phyloP scores from a whole-genome alignment of 2,797 vertebrate genomes.

The Odontamblyopus rebecca region DNA sequence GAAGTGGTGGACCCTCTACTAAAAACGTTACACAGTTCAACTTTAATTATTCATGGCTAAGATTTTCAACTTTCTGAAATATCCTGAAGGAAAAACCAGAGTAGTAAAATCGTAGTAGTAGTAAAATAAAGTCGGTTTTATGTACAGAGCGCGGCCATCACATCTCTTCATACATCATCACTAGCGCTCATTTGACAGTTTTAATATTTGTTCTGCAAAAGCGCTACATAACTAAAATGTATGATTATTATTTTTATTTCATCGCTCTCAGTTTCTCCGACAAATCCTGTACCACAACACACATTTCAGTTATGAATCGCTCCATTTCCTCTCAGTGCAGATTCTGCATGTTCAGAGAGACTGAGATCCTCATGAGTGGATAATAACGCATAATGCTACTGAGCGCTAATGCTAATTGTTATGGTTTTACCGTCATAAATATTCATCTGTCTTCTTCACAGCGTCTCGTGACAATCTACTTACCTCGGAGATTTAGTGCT shows the following conservation, averaged over 20 bases:
- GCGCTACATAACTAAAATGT: no score
- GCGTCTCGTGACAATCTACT: conserved; percentile 31
- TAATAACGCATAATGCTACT: conserved; percentile 48
- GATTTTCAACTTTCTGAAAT: not conserved
- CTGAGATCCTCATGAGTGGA: conserved; percentile 42
- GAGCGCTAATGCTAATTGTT: conserved; percentile 60
- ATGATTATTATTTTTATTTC: no score
- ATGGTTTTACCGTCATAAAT: conserved; percentile 48
- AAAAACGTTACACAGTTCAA: no score
- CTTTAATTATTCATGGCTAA: no score
- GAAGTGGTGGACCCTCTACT: no score
- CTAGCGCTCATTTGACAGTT: no score
- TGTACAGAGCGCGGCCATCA: not conserved
- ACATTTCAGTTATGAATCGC: not conserved
- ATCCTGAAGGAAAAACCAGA: no score
- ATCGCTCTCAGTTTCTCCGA: no score
- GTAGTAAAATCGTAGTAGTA: no score
- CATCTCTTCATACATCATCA: no score
- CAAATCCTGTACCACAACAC: not conserved
- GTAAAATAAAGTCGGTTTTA: not conserved
- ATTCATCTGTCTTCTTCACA: conserved; percentile 44
- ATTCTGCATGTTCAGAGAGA: conserved; percentile 33
- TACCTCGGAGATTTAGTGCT: conserved; percentile 41
- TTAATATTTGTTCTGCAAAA: no score
- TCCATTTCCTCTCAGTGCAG: not conserved